These are phyloP conservation scores for Amblyopsis rosae DNA, from an alignment of 2,113 vertebrate species.

Conservation along the genomic window DNA sequence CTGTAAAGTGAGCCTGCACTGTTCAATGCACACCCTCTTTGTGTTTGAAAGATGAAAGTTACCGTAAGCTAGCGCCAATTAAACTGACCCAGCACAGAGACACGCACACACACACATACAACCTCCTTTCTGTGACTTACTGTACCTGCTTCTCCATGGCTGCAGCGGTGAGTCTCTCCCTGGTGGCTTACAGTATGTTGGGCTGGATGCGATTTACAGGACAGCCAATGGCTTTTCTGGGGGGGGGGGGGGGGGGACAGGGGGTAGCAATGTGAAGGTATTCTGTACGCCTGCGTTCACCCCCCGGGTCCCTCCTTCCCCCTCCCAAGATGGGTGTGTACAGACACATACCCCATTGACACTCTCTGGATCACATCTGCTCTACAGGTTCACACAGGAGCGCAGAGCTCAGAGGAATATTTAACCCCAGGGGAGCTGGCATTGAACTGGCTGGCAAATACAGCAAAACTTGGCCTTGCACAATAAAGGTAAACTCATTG, in stretches of 20 bases:
- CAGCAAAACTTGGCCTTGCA: neutral
- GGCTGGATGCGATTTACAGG: slow-evolving; percentile 33
- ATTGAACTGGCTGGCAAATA: neutral
- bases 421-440: slow-evolving; percentile 54
- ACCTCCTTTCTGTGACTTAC: slow-evolving; percentile 55
- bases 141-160: slow-evolving; percentile 70
- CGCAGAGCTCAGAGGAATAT: slow-evolving; percentile 28
- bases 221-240: slow-evolving; percentile 55
- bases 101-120: slow-evolving; percentile 6
- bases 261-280: slow-evolving; percentile 66
- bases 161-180: slow-evolving; percentile 40
- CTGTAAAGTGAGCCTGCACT: neutral
- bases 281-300: slow-evolving; percentile 61
- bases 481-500: too few relatives aligned
- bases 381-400: slow-evolving; percentile 72
- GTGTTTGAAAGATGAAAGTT: neutral
- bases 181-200: slow-evolving; percentile 41
- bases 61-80: slow-evolving; percentile 11
- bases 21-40: neutral
- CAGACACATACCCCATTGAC: slow-evolving; percentile 44
- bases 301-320: slow-evolving; percentile 20
- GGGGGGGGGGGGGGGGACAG: slow-evolving; percentile 59
- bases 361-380: slow-evolving; percentile 51
- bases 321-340: slow-evolving; percentile 45
- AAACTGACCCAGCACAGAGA: slow-evolving; percentile 9